Evolutionary conservation across 1,140 invertebrate species (phyloP), one percentile per base, ranked within the genome.

Genomic region (Cydia pomonella): DNA sequence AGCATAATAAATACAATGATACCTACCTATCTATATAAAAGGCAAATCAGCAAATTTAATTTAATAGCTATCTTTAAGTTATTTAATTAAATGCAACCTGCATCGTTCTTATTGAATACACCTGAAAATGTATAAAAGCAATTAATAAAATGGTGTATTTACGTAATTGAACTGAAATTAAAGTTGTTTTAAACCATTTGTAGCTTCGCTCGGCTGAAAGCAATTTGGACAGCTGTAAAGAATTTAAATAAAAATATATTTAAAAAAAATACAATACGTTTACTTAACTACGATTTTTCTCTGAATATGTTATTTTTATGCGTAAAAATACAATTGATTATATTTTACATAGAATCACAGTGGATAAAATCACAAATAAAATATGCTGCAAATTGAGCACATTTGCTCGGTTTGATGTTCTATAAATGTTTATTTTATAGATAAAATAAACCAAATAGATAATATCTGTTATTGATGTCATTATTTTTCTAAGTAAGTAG

Each of bases 171-270:
- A 23, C n/a, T 23, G 21, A 59, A 59, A 59, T 59, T 59, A 59
- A 59, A 50, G 47, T 50, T 50, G 47, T 50, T 50, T 50, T 50
- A 50, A 18, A 50, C 47, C 16, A 18, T 50, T 23, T 23, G 21
- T 2, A 21, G 18, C 53, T 23, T 59, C 21, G 53, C 10, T 59
- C 53, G 2, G 21, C 7, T 59, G 21, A 59, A 59, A 59, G 53
- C 21, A 59, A 59, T 59, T 59, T 59, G 7, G 53, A n/a, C 53
- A 59, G 53, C 53, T 59, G 18, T 23, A 23, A 59, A 3, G 53
- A 21, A 59, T 23, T 59, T 59, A 50, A 50, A 50, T 18, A 50
- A 50, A 44, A 50, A 50, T 50, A 50, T 50, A 50, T 50, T 50
- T 5, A 50, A n/a, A 2, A 44, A 50, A 18, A 6, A 18, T 50